Percentiles rank a stretch among this genome's conserved stretches.
These are phyloP conservation scores for Pseudorhombus dupliciocellatus DNA, from an alignment of 2,113 vertebrate species.

Conservation along the genomic window DNA sequence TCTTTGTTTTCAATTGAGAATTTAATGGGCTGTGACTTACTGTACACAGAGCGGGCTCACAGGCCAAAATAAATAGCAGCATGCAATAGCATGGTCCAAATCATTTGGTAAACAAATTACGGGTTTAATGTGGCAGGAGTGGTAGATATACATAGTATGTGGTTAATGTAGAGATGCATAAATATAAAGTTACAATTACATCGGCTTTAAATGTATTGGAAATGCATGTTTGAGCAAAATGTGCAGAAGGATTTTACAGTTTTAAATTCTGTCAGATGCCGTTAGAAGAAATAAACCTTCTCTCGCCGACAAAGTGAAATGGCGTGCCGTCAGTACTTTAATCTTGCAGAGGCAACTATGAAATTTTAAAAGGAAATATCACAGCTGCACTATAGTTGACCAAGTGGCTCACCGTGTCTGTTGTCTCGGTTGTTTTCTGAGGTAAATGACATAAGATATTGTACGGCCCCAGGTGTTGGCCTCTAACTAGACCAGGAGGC, in stretches of 20 bases:
- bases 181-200: conserved; percentile 5
- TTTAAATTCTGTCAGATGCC: conserved; percentile 24
- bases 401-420: conserved; percentile 49
- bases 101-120: conserved; percentile 53
- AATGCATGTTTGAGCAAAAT: not conserved
- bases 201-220: conserved; percentile 31
- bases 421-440: conserved; percentile 49
- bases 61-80: conserved; percentile 48
- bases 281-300: conserved; percentile 24
- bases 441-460: conserved; percentile 60
- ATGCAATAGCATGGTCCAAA: conserved; percentile 43
- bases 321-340: conserved; percentile 29
- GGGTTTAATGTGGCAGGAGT: conserved; percentile 48
- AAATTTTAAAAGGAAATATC: conserved; percentile 41
- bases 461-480: conserved; percentile 66
- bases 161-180: not conserved
- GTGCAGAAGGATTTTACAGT: not conserved
- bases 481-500: conserved; percentile 70
- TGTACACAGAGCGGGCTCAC: conserved; percentile 40
- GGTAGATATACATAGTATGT: conserved; percentile 17
- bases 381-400: conserved; percentile 26
- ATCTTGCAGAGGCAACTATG: conserved; percentile 13
- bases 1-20: conserved; percentile 49
- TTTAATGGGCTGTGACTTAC: conserved; percentile 58
- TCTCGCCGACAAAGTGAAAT: conserved; percentile 42